Base-by-base conservation (phyloP, 2,113 vertebrate species). In the Marmota monax region DNA sequence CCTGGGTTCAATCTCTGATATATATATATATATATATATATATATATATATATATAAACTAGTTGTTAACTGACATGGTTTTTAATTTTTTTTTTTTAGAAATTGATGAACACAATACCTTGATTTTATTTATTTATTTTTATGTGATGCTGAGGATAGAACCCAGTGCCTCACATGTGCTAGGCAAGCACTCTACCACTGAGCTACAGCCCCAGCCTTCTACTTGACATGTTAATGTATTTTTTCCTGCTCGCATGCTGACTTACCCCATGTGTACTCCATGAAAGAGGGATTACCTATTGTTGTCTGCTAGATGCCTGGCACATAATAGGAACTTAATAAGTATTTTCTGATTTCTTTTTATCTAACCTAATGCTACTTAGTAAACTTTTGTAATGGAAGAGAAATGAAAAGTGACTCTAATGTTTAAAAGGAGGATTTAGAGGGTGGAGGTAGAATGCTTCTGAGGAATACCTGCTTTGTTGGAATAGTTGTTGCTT, bases 341-440 rank as follows among this genome's bases (percentile, higher is more conserved):
- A 84, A 90, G 77, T 61, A 51, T 25, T 89, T 74, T 22, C 63
- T 42, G 85, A 63, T n/a, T 89, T 82, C 23, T 65, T 16, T 67
- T 51, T 61, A 8, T 34, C 13, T 79, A n/a, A 42, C 45, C 63
- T 84, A 82, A 73, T 77, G 39, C 61, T 82, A 42, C n/a, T 95
- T 63, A 79, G 27, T 61, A 70, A 73, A 84, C 61, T 67, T 88
- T 32, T 85, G 14, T 90, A 72, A 37, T 65, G 82, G 22, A 82
- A 42, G 82, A 70, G 51, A 93, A 88, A 78, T 73, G 34, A 67
- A 88, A 94, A 84, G 37, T 83, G 45, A 63, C 67, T 37, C 88
- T 39, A 79, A 42, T 34, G 48, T 39, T 92, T 45, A 5, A 53
- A 22, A 87, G 58, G 84, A 95, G 37, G 63, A 82, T 27, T 53